phyloP scores from a whole-genome alignment of 2,888 invertebrate species.

The Andricus quercusramuli region DNA sequence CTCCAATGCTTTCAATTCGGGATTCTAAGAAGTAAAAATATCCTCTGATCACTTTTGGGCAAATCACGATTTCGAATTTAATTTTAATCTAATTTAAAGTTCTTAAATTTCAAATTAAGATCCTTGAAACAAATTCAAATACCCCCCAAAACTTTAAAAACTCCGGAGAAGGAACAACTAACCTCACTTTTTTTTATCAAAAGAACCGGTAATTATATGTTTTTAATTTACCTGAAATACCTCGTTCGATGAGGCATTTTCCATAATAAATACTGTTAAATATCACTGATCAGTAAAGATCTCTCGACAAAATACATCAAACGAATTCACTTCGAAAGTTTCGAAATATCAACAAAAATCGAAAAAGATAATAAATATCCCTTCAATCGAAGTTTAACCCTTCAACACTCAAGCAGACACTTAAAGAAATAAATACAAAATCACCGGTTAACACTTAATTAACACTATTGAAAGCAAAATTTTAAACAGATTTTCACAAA shows the following conservation, averaged over 20 bases:
- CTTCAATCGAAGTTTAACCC: neutral
- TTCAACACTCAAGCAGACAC: neutral
- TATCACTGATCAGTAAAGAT: slow-evolving; percentile 14
- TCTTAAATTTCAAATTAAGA: no score
- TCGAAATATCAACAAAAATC: neutral
- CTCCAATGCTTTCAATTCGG: slow-evolving; percentile 72
- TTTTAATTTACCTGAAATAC: slow-evolving; percentile 58
- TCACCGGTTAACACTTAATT: neutral
- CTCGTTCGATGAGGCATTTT: slow-evolving; percentile 56
- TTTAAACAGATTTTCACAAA: neutral
- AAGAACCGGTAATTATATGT: neutral
- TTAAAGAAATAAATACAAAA: neutral
- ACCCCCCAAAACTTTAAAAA: neutral
- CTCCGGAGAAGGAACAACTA: neutral
- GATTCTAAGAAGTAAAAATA: slow-evolving; percentile 64
- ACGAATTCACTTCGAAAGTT: neutral
- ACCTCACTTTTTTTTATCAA: neutral
- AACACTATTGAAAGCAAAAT: neutral
- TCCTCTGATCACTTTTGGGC: neutral
- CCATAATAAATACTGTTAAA: slow-evolving; percentile 55
- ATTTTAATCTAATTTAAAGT: no score
- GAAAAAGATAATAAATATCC: neutral
- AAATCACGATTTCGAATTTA: no score
- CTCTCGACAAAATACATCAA: neutral
- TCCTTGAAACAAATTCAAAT: neutral